A percentile compares a stretch with the other conserved stretches of the same genome.
Conservation (phyloP, 2,797 vertebrate species). For the Avahi laniger region DNA sequence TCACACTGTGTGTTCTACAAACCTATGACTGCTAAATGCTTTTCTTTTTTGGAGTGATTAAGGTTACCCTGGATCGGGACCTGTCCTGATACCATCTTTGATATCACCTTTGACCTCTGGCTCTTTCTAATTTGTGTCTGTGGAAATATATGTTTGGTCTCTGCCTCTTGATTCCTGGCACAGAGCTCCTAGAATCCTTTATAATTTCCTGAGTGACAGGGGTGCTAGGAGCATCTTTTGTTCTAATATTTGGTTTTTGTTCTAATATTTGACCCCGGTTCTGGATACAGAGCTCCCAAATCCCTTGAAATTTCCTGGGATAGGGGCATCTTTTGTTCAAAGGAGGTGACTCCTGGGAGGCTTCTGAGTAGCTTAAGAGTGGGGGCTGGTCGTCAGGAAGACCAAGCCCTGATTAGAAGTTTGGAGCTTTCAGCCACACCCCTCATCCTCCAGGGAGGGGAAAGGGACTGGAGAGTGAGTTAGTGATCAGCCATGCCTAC, state of each 20-base stretch:
- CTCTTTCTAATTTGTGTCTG: neutral
- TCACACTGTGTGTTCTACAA: neutral
- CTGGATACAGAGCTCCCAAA: neutral
- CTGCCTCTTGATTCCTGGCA: neutral
- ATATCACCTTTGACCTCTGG: neutral
- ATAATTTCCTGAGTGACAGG: neutral
- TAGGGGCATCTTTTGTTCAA: neutral
- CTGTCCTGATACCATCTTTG: neutral
- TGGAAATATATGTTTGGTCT: neutral
- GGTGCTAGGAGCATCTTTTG: neutral
- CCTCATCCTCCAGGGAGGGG: neutral
- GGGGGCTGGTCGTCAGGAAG: neutral
- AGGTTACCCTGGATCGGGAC: neutral
- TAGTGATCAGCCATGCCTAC: neutral
- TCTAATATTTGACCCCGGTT: neutral
- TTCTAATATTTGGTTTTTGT: neutral
- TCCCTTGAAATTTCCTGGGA: neutral
- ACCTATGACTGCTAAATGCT: neutral
- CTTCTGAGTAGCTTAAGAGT: neutral
- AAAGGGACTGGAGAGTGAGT: neutral
- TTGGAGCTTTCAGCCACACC: neutral
- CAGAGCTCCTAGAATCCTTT: neutral
- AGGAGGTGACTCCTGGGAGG: neutral
- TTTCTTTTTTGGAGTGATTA: neutral
- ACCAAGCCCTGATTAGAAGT: neutral